A percentile compares a stretch with the other conserved stretches of the same genome.
These are phyloP conservation scores for Grus americana DNA, from an alignment of 2,113 vertebrate species.

Conservation along the genomic window DNA sequence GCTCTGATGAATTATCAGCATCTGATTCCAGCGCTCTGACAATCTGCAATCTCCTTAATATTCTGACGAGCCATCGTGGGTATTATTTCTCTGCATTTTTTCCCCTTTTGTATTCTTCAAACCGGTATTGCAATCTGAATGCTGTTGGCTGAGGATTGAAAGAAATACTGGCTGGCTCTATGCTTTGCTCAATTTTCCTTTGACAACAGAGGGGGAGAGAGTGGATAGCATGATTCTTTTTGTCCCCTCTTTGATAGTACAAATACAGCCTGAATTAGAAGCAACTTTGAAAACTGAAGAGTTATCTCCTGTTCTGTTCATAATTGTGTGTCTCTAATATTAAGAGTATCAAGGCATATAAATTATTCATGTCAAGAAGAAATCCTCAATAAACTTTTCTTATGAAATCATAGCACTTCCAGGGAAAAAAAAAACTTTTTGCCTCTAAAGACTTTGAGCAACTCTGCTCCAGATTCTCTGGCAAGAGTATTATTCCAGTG, in stretches of 20 bases:
- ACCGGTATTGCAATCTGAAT: not conserved
- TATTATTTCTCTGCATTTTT: slow-evolving; percentile 13
- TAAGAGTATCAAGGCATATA: not conserved
- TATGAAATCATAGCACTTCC: not conserved
- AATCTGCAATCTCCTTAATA: slow-evolving; percentile 32
- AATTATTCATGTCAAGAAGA: not conserved
- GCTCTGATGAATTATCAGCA: slow-evolving; percentile 15
- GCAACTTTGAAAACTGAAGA: not conserved
- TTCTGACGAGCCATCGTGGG: not conserved
- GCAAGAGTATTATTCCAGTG: not conserved
- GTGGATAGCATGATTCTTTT: not conserved
- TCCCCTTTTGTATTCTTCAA: not conserved
- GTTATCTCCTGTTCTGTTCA: not conserved
- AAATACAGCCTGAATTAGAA: slow-evolving; percentile 5
- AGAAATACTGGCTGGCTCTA: not conserved
- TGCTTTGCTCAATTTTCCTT: not conserved
- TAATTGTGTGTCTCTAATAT: not conserved
- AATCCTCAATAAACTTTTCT: not conserved
- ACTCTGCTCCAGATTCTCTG: not conserved
- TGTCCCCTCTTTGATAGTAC: not conserved
- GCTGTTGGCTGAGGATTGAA: slow-evolving; percentile 6
- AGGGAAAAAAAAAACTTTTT: not conserved
- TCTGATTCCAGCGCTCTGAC: slow-evolving; percentile 17
- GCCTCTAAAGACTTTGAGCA: not conserved
- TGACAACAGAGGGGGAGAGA: not conserved